phyloP scores from a whole-genome alignment of 2,797 vertebrate genomes.

The Tadarida brasiliensis region DNA sequence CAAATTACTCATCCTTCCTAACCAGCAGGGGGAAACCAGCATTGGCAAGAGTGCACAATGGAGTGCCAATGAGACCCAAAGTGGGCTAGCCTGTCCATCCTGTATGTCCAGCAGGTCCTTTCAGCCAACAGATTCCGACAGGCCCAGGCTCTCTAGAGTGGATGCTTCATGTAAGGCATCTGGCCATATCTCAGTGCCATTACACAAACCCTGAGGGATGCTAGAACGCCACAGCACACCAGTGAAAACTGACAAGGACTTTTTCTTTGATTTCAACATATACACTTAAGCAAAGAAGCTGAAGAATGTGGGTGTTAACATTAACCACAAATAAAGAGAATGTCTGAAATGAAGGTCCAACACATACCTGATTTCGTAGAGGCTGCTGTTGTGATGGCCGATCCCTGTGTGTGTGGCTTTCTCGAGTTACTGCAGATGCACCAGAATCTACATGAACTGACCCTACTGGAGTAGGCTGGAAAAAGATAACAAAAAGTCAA shows the following conservation, averaged over 20 bases:
- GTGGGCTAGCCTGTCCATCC: neutral
- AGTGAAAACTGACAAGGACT: neutral
- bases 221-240: neutral
- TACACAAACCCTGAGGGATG: neutral
- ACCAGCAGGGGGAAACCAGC: constrained; percentile 7
- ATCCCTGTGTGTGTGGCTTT: constrained; percentile 95
- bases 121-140: neutral
- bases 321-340: neutral
- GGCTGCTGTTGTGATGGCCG: constrained; percentile 95
- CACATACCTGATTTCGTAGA: constrained; percentile 95
- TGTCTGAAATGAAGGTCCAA: constrained; percentile 36
- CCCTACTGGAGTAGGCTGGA: constrained; percentile 97
- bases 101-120: neutral
- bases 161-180: neutral
- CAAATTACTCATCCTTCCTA: constrained; percentile 15
- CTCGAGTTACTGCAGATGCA: constrained; percentile 95
- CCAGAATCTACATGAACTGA: constrained; percentile 97
- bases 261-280: neutral
- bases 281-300: constrained; percentile 39
- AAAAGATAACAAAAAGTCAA: constrained; percentile 75
- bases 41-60: neutral
- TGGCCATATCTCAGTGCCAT: neutral
- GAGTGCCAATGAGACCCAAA: neutral
- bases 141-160: neutral
- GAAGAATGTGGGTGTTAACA: constrained; percentile 58